Evolutionary conservation across 2,888 invertebrate genomes (phyloP).

Genomic region (Harpagoxenus sublaevis): DNA sequence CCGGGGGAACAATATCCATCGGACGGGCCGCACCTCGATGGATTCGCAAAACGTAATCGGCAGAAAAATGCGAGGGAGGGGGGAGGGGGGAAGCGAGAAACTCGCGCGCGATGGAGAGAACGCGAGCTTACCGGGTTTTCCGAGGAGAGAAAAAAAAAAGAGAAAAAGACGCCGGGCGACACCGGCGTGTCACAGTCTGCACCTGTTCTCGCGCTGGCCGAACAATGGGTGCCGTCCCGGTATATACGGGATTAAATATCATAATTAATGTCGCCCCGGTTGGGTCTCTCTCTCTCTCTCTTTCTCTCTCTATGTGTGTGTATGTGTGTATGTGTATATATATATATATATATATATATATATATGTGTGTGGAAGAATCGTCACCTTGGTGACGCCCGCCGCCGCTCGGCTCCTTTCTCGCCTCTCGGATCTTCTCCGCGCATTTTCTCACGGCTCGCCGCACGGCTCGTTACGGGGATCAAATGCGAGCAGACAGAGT

Average conservation of each 20-base stretch:
- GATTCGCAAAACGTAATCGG: conserved; percentile 54
- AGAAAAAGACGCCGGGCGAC: conserved; percentile 33
- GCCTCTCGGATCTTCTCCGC: conserved; percentile 51
- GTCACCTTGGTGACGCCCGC: conserved; percentile 78
- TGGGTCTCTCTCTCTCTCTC: not conserved
- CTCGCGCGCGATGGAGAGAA: conserved; percentile 30
- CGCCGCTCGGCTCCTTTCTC: conserved; percentile 61
- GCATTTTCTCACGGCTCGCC: conserved; percentile 75
- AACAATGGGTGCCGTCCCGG: conserved; percentile 77
- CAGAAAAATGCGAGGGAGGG: not conserved
- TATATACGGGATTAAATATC: conserved; percentile 81
- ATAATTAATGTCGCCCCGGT: conserved; percentile 81
- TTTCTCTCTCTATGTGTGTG: not conserved
- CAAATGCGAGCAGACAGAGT: conserved; percentile 76
- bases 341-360: not conserved
- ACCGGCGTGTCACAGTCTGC: conserved; percentile 64
- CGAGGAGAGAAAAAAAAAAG: too few species aligned
- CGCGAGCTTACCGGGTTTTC: conserved; percentile 24
- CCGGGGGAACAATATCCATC: conserved; percentile 61
- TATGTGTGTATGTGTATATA: not conserved
- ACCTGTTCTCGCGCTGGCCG: conserved; percentile 73
- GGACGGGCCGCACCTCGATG: conserved; percentile 2
- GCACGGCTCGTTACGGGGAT: conserved; percentile 72
- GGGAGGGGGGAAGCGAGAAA: not conserved
- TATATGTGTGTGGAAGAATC: conserved; percentile 70